These are phyloP conservation scores for Parasteatoda lunata DNA, from an alignment of 2,888 invertebrate genomes.

Conservation along the genomic window DNA sequence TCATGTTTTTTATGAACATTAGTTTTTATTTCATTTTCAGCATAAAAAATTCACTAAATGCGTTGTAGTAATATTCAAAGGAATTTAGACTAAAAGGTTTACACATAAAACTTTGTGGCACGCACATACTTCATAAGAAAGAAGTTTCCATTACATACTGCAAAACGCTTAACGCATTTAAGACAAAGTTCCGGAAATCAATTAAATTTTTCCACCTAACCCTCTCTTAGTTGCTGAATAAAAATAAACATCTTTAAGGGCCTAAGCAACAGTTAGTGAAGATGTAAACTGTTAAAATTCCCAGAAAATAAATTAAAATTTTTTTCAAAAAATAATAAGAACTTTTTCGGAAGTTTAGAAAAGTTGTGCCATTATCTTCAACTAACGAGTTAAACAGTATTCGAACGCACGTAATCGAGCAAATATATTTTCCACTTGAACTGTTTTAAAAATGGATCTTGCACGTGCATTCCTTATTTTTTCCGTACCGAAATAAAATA, in stretches of 20 bases:
- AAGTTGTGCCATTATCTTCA: slow-evolving; percentile 23
- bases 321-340: neutral
- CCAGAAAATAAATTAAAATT: neutral
- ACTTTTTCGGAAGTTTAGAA: neutral
- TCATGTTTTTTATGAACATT: no score
- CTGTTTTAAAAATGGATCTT: neutral
- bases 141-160: no score
- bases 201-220: neutral
- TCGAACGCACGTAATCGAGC: slow-evolving; percentile 35
- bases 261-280: neutral
- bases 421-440: neutral
- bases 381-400: slow-evolving; percentile 35
- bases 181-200: neutral
- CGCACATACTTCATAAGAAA: no score
- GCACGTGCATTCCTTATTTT: neutral
- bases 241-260: neutral
- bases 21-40: no score
- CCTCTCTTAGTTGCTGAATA: neutral
- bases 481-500: neutral
- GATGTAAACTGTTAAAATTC: neutral
- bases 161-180: neutral
- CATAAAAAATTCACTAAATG: no score
- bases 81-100: no score
- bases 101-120: no score
- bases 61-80: no score